Evolutionary conservation across 2,797 vertebrate genomes (phyloP), one percentile per base, ranked within the genome.

Genomic region (Hoplostethus atlanticus): DNA sequence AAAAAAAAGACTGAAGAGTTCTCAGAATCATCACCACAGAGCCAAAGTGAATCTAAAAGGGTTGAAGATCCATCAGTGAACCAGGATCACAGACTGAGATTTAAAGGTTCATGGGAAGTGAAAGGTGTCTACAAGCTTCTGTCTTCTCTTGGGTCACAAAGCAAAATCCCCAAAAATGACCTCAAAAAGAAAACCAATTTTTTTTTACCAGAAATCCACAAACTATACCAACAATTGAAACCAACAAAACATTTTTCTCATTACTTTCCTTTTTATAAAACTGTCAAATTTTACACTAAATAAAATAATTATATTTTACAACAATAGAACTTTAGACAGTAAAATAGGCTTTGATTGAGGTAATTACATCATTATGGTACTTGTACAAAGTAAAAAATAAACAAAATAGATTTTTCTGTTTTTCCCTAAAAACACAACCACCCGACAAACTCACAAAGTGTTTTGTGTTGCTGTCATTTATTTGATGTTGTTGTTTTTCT

Each of bases 341-440:
- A 95, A 94, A 94, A 95, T 95, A 95, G 84, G 90, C 89, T 94
- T 92, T 87, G 89, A 89, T 89, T 94, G 93, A 95, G 94, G 94
- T 94, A 95, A 94, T 93, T 92, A 94, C 93, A 95, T 86, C 85
- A 87, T 84, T 84, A 77, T 80, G 89, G 79, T 93, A 86, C 84
- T 93, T 91, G 76, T 93, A 92, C 88, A 94, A 93, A 93, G 85
- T 89, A 86, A 93, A 94, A 94, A 91, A 92, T 84, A 92, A 87
- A 91, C 73, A 88, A 89, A 83, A 91, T 84, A 90, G 83, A 91
- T 81, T 89, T 80, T 73, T 84, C 76, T 79, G 73, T 79, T 71
- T 72, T 75, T 73, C 84, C 70, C 73, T 78, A 81, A 83, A 91
- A 89, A 84, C 79, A 83, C 76, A 79, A 79, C 66, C 80, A 85